Evolutionary conservation across 2,888 invertebrate genomes (phyloP).

Genomic region (Deroplatys truncata): DNA sequence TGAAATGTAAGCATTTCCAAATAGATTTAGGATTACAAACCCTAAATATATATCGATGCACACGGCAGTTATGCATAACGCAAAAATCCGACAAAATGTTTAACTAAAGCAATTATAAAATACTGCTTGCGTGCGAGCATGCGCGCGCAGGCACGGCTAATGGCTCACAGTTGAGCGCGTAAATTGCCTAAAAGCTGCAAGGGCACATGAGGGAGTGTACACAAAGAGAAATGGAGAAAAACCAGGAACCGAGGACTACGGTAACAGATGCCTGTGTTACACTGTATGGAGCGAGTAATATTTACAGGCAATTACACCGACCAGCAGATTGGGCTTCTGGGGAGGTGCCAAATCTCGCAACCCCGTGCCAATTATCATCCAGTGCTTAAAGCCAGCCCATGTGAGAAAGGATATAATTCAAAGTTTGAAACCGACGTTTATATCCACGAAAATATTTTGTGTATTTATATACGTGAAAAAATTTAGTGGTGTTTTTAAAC

Average conservation of each 20-base stretch:
- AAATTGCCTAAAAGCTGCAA: slow-evolving; percentile 9
- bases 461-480: neutral
- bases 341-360: slow-evolving; percentile 25
- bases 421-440: neutral
- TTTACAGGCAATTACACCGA: slow-evolving; percentile 29
- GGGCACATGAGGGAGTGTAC: neutral
- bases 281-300: slow-evolving; percentile 18
- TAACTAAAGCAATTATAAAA: no score
- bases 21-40: no score
- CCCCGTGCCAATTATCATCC: slow-evolving; percentile 15
- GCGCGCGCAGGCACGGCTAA: neutral
- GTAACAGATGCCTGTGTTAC: neutral
- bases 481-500: neutral
- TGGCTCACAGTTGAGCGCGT: slow-evolving; percentile 19
- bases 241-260: neutral
- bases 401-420: neutral
- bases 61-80: no score
- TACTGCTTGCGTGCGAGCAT: no score
- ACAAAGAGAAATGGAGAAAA: neutral
- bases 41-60: no score
- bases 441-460: neutral
- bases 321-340: slow-evolving; percentile 25
- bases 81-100: no score
- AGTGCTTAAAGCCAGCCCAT: neutral
- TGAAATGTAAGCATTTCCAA: no score